Base-by-base conservation (phyloP, 2,113 vertebrate species). In the Oreochromis aureus region DNA sequence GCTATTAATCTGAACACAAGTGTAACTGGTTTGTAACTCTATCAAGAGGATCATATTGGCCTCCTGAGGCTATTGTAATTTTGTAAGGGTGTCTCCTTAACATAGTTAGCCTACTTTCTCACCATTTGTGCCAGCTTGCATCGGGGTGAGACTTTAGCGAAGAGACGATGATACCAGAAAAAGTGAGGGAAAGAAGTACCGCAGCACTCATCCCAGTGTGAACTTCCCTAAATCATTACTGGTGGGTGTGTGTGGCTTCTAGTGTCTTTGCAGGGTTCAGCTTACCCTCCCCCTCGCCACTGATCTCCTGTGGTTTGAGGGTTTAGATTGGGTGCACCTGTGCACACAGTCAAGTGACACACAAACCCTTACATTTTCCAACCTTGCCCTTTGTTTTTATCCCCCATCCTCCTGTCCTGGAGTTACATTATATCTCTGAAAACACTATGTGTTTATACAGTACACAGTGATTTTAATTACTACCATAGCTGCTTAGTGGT, bases 261-360 rank as follows among this genome's bases (percentile, higher is more conserved):
- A 46, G 83, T 39, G 53, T 32, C 91, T 94, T 83, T 91, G 83
- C 92, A 89, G 91, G 83, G 16, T 79, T 90, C 9, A 18, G 85
- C 84, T 82, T 63, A 84, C 91, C 82, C 91, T 69, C 93, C 93
- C 93, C 92, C 82, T 91, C 66, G 1, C 89, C 91, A 90, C 81
- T 91, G 86, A 93, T 94, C 91, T 86, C 61, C 46, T 91, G 91
- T 91, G 90, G 92, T 94, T 94, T 90, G 56, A 86, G 80, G 85
- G 78, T 90, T 93, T 66, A 85, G 89, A 93, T 84, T 88, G 88
- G 76, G 88, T 87, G 93, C 95, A 95, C 95, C 94, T 94, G 94
- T 94, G 92, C 92, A 94, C 88, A 94, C 93, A 94, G 61, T 59
- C 36, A 56, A 51, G 46, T 16, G 24, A 69, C 83, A 66, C 7